A percentile compares a stretch with the other conserved stretches of the same genome.
Conservation (phyloP, 2,113 vertebrate species). For the Macrotus californicus region DNA sequence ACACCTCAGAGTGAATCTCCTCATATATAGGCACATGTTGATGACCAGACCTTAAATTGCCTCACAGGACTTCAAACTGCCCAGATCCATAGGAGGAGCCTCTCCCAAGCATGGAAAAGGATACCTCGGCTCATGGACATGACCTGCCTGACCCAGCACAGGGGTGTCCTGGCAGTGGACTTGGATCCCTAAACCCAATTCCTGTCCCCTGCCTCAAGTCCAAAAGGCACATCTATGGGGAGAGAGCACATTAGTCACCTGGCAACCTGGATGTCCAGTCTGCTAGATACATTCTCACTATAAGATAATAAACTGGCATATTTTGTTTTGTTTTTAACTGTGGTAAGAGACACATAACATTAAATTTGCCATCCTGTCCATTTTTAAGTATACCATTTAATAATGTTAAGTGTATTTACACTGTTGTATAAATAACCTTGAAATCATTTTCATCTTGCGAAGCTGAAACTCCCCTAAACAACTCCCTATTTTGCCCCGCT, state of each 20-base stretch:
- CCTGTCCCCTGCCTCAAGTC: rapidly evolving
- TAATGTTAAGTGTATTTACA: not conserved
- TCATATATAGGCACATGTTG: rapidly evolving
- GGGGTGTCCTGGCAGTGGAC: rapidly evolving
- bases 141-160: not conserved
- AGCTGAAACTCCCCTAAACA: not conserved
- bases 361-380: not conserved
- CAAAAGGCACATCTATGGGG: rapidly evolving
- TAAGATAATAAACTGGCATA: not conserved
- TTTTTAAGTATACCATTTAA: not conserved
- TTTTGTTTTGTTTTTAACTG: not conserved
- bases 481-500: rapidly evolving
- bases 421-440: not conserved
- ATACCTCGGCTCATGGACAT: rapidly evolving
- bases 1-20: not conserved
- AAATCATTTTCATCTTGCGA: not conserved
- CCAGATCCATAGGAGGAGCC: rapidly evolving
- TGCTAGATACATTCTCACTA: not conserved
- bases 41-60: not conserved
- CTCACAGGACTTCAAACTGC: not conserved
- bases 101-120: not conserved
- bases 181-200: too few species aligned
- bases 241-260: not conserved
- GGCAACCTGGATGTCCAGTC: not conserved
- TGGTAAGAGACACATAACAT: not conserved